Evolutionary conservation across 2,113 vertebrate genomes (phyloP).

Genomic region (Oreocharis arfaki): DNA sequence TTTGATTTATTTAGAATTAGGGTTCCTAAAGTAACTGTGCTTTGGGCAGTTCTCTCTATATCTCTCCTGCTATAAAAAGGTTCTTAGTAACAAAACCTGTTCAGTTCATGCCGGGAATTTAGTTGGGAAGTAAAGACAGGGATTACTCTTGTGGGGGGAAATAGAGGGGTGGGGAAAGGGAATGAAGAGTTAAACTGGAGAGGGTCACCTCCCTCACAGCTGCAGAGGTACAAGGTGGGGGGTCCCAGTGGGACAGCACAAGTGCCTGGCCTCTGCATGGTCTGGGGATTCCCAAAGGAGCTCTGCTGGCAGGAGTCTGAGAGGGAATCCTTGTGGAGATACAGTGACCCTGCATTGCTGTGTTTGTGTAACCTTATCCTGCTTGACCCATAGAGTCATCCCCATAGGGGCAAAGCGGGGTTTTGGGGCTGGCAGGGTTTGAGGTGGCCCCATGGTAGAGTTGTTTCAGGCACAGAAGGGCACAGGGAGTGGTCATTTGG

Average conservation of each 20-base stretch:
- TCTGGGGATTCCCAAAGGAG: not conserved
- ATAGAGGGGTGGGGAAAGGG: not conserved
- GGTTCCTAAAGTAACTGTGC: not conserved
- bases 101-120: not conserved
- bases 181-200: not conserved
- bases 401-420: fast-evolving
- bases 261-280: not conserved
- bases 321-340: not conserved
- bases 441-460: no score
- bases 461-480: not conserved
- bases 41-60: not conserved
- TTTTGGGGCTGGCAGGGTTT: not conserved
- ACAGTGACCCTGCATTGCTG: not conserved
- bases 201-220: not conserved
- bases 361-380: not conserved
- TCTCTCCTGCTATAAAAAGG: not conserved
- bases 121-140: not conserved
- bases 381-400: not conserved
- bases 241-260: not conserved
- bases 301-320: not conserved
- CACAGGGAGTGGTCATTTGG: fast-evolving
- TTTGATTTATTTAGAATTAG: not conserved
- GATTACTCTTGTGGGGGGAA: not conserved
- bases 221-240: not conserved
- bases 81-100: not conserved